Evolutionary conservation across 2,113 vertebrate species (phyloP).

Genomic region (Platysteira castanea): DNA sequence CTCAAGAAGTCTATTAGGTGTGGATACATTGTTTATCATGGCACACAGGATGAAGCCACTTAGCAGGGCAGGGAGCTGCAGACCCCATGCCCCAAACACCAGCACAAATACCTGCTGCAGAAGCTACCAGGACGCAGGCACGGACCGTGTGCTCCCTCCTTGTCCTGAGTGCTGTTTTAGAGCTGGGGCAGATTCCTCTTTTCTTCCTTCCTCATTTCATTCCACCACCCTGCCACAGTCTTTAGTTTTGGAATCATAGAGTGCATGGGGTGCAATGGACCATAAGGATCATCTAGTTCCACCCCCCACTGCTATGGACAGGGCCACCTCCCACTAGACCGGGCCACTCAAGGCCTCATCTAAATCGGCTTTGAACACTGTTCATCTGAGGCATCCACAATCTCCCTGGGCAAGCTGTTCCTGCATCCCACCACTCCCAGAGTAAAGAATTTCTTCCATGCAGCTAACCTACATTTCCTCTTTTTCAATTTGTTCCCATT

Average conservation of each 20-base stretch:
- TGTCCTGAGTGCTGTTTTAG: neutral
- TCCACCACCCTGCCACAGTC: neutral
- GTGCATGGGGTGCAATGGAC: too few species aligned
- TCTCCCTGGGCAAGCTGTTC: neutral
- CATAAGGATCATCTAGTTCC: neutral
- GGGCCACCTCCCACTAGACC: neutral
- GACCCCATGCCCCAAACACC: neutral
- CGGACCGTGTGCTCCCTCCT: accelerated
- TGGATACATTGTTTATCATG: neutral
- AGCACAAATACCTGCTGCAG: neutral
- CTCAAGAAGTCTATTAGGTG: neutral
- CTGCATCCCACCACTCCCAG: too few species aligned
- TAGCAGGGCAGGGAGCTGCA: neutral
- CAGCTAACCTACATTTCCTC: neutral
- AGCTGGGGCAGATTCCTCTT: accelerated
- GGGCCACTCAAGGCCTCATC: neutral
- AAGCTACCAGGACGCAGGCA: accelerated
- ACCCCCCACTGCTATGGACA: neutral
- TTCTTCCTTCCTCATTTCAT: neutral
- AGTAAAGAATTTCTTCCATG: neutral
- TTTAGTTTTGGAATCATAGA: neutral
- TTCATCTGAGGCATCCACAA: neutral
- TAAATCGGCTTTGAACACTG: neutral
- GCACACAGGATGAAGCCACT: neutral
- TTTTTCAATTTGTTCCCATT: neutral